A percentile compares a stretch with the other conserved stretches of the same genome.
Conservation (phyloP, 1,140 invertebrate species). For the Drosophila novamexicana region DNA sequence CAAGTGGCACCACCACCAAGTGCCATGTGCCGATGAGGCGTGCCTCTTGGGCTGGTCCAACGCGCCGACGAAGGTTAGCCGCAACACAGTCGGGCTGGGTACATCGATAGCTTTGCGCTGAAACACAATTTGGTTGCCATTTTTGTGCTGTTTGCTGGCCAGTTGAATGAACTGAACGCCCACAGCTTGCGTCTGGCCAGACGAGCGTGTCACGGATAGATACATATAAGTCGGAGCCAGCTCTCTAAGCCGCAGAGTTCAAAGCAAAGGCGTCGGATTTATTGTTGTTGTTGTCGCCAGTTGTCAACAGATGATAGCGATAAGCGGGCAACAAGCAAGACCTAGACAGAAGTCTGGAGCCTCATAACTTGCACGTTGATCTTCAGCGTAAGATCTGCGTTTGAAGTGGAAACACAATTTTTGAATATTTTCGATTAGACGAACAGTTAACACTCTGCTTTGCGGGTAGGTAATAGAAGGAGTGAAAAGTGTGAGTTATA, state of each 20-base stretch:
- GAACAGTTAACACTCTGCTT: neutral
- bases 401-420: constrained; percentile 2
- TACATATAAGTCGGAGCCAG: constrained; percentile 11
- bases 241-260: constrained; percentile 61
- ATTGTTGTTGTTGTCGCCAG: constrained; percentile 36
- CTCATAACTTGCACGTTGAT: constrained; percentile 65
- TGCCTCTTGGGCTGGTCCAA: constrained; percentile 32
- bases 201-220: constrained; percentile 38
- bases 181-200: constrained; percentile 22
- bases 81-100: neutral
- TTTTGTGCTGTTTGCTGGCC: constrained; percentile 9
- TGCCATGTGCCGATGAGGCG: constrained; percentile 33
- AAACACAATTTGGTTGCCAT: constrained; percentile 20
- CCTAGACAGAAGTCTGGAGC: constrained; percentile 21
- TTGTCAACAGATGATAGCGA: constrained; percentile 75
- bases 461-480: too few species aligned
- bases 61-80: constrained; percentile 22
- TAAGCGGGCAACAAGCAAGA: constrained; percentile 50
- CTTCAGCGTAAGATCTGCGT: constrained; percentile 54
- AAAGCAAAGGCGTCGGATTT: constrained; percentile 58
- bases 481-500: too few species aligned
- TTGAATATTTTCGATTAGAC: too few species aligned
- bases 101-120: neutral
- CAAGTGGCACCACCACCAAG: constrained; percentile 1
- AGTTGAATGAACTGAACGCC: constrained; percentile 48